These are phyloP conservation scores for Endomychus coccineus DNA, from an alignment of 2,888 invertebrate species.

Conservation along the genomic window DNA sequence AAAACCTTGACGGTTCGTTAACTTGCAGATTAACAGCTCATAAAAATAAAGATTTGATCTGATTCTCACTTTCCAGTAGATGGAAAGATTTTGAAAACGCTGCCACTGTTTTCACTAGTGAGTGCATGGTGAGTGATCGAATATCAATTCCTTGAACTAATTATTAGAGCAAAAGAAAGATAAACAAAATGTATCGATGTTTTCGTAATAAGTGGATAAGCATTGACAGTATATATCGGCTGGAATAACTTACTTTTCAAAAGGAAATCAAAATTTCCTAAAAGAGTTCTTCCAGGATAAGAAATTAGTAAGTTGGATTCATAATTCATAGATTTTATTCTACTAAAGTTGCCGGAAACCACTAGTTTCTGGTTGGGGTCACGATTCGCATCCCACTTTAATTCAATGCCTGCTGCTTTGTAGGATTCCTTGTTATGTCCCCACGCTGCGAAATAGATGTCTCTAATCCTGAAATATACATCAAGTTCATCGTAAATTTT, in stretches of 20 bases:
- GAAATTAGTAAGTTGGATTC: conserved; percentile 57
- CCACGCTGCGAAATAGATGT: conserved; percentile 62
- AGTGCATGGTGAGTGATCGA: no score
- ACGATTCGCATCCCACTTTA: conserved; percentile 82
- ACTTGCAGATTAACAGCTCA: no score
- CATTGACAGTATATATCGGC: background rate
- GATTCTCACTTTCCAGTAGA: no score
- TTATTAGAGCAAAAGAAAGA: background rate
- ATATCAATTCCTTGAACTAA: no score
- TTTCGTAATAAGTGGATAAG: background rate
- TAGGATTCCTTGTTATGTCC: conserved; percentile 52
- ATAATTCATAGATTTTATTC: conserved; percentile 54
- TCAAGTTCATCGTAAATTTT: no score
- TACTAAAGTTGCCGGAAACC: conserved; percentile 55
- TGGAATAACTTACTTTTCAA: conserved; percentile 43
- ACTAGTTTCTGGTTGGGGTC: conserved; percentile 69
- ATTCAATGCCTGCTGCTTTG: conserved; percentile 61
- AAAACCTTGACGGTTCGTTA: no score
- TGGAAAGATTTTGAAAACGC: no score
- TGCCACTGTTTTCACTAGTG: no score
- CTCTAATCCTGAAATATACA: conserved; percentile 57
- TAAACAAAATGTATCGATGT: background rate
- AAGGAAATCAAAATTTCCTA: conserved; percentile 57
- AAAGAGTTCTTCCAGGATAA: conserved; percentile 69
- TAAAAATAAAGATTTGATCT: no score